Percentiles rank a stretch among this genome's conserved stretches.
These are phyloP conservation scores for Neogale vison DNA, from an alignment of 2,113 vertebrate genomes.

Conservation along the genomic window DNA sequence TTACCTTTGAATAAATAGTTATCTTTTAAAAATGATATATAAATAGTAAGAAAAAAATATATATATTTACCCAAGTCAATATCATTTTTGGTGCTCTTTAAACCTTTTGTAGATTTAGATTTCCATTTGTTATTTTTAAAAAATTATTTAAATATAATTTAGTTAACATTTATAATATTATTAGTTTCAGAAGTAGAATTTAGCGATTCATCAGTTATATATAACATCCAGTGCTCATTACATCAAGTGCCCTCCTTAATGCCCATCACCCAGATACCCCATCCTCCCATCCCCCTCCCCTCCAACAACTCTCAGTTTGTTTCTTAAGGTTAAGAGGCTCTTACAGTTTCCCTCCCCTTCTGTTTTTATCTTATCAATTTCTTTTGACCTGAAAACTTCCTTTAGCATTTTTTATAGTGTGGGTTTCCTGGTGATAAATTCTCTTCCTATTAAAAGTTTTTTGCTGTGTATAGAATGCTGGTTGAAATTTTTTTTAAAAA, in stretches of 20 bases:
- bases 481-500: not conserved
- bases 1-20: not conserved
- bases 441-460: not conserved
- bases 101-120: not conserved
- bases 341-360: not conserved
- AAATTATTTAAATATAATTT: too few species aligned
- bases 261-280: not conserved
- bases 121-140: not conserved
- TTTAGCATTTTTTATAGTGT: not conserved
- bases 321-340: not conserved
- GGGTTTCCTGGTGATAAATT: not conserved
- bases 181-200: too few species aligned
- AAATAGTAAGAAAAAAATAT: not conserved
- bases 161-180: too few species aligned
- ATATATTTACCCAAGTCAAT: not conserved
- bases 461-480: not conserved
- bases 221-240: not conserved
- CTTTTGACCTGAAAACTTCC: not conserved
- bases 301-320: not conserved
- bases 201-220: too few species aligned
- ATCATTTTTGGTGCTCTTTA: not conserved
- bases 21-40: not conserved
- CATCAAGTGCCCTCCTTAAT: not conserved
- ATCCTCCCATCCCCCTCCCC: too few species aligned
- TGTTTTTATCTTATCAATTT: not conserved